Evolutionary conservation across 2,888 invertebrate species (phyloP).

Genomic region (Allygus modestus): DNA sequence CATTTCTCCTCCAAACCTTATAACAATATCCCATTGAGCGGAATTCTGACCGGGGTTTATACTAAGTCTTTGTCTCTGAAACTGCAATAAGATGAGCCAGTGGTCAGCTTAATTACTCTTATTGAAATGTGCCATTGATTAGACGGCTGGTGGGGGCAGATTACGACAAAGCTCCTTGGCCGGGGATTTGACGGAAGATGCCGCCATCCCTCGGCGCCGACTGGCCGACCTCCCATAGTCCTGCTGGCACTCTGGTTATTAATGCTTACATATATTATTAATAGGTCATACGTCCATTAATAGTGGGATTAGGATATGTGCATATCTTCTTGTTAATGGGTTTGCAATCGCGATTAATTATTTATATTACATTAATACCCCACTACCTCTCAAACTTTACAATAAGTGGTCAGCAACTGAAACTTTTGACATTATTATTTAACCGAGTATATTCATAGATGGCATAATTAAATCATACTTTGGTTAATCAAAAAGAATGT

Average conservation of each 20-base stretch:
- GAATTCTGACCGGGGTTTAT: background rate
- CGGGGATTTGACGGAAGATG: conserved; percentile 1
- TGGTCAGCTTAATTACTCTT: conserved; percentile 36
- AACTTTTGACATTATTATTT: too few species aligned
- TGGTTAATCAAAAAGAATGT: too few species aligned
- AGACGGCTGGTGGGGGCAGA: conserved; percentile 8
- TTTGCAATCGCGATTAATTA: background rate
- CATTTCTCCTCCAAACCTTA: background rate
- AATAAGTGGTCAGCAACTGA: too few species aligned
- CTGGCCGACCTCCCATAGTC: too few species aligned
- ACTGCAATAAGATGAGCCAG: conserved; percentile 33
- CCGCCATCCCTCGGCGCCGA: background rate
- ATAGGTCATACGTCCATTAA: conserved; percentile 25
- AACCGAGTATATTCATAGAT: too few species aligned
- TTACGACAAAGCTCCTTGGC: conserved; percentile 42
- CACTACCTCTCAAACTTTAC: background rate
- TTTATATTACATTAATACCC: background rate
- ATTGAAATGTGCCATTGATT: conserved; percentile 16
- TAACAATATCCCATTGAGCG: background rate
- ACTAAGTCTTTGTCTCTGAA: conserved; percentile 20
- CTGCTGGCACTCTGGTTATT: background rate
- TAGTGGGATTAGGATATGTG: background rate
- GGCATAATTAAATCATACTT: too few species aligned
- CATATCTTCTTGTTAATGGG: conserved; percentile 2
- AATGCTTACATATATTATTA: conserved; percentile 2